Evolutionary conservation across 2,888 invertebrate species (phyloP).

Genomic region (Willowsia nigromaculata): DNA sequence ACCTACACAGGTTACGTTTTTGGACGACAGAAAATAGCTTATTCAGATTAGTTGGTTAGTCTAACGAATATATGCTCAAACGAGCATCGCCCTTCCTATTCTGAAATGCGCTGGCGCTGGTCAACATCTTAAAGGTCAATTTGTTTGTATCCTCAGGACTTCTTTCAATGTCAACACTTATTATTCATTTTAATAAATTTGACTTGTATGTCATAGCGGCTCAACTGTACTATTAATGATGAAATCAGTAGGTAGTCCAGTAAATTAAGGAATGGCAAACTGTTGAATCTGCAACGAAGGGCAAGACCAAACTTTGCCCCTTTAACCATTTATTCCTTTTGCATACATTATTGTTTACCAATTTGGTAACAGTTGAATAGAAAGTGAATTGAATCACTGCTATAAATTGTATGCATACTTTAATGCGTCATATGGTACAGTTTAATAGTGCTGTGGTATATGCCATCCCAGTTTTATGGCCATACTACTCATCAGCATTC

Average conservation of each 20-base stretch:
- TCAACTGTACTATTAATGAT: not conserved
- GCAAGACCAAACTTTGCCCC: not conserved
- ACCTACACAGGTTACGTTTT: not conserved
- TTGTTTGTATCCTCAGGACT: not conserved
- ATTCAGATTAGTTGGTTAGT: not conserved
- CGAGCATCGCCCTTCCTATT: not conserved
- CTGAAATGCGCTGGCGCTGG: not conserved
- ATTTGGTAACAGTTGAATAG: constrained; percentile 1
- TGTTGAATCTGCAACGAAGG: not conserved
- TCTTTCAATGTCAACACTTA: not conserved
- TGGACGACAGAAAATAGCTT: not conserved
- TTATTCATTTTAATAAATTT: not conserved
- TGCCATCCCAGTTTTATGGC: not conserved
- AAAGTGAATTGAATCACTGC: not conserved
- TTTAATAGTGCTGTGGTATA: not conserved
- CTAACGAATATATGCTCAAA: not conserved
- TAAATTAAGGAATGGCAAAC: not conserved
- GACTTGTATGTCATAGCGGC: not conserved
- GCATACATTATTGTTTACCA: not conserved
- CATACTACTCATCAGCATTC: not conserved
- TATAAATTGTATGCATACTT: not conserved
- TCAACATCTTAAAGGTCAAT: not conserved
- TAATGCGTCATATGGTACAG: not conserved
- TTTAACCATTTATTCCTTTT: not conserved
- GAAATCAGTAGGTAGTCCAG: not conserved